Evolutionary conservation across 2,888 invertebrate species (phyloP).

Genomic region (Chrysolina oricalcia): DNA sequence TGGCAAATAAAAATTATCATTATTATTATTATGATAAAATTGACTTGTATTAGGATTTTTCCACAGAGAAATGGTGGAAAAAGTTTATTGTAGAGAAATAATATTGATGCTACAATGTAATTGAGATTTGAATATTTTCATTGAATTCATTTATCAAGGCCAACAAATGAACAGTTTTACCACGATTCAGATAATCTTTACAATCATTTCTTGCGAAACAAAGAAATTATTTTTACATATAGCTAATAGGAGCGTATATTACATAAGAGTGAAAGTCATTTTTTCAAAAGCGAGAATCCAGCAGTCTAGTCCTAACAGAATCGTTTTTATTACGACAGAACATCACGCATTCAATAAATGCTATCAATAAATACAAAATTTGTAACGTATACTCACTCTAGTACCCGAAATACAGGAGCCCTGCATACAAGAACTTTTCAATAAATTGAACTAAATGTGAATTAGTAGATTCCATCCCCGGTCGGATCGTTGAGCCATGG

Average conservation of each 20-base stretch:
- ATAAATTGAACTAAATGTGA: slow-evolving; percentile 64
- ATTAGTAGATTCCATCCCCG: slow-evolving; percentile 91
- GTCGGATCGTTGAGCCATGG: slow-evolving; percentile 96
- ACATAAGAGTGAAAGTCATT: slow-evolving; percentile 63
- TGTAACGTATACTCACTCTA: slow-evolving; percentile 66
- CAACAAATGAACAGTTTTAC: not conserved
- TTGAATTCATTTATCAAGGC: slow-evolving; percentile 3
- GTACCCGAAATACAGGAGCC: slow-evolving; percentile 53
- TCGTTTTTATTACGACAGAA: slow-evolving; percentile 66
- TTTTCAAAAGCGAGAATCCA: slow-evolving; percentile 57
- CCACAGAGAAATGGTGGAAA: no score
- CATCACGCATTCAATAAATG: slow-evolving; percentile 69
- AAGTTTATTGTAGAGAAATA: no score
- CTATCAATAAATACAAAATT: slow-evolving; percentile 67
- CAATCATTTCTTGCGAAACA: slow-evolving; percentile 43
- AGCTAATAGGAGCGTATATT: slow-evolving; percentile 63
- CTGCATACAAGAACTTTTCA: slow-evolving; percentile 56
- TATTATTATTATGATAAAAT: no score
- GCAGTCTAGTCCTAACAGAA: slow-evolving; percentile 65
- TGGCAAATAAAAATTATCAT: no score
- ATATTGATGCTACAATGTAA: not conserved
- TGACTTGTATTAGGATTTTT: no score
- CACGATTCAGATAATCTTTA: slow-evolving; percentile 26
- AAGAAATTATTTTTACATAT: slow-evolving; percentile 57
- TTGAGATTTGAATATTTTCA: slow-evolving; percentile 13